Evolutionary conservation across 2,888 invertebrate species (phyloP), one percentile per base, ranked within the genome.

Genomic region (Nemapogon koenigi): DNA sequence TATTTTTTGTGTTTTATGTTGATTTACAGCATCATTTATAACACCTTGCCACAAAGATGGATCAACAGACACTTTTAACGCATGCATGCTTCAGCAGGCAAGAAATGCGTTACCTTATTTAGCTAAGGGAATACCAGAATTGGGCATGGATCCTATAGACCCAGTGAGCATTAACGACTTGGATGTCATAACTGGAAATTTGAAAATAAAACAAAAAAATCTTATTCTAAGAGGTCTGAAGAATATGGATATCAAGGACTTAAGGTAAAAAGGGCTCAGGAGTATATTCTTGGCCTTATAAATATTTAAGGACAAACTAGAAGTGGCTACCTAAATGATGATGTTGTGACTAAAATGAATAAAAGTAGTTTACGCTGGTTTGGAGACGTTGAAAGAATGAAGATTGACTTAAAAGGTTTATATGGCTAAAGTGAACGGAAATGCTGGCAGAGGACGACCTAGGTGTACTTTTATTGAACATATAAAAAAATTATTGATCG

Each of bases 121-220:
- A 29, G 42, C 40, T 1, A 40, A 46, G 22, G 50, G 50, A 3
- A 28, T 49, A 2, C 48, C 50, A 2, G 47, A 48, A 18, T 38
- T 45, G 2, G 39, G 35, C 6, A 16, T 49, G 1, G 49, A 50
- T 11, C 39, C 43, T 2, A 15, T 49, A 19, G 50, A 50, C 16
- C 50, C 50, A 2, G 26, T 50, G 14, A 27, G 37, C 0, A 39
- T 50, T 1, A 38, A 40, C 2, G 42, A 49, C 16, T 35, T 50
- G 17, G 16, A 32, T 1, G 45, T 48, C 0, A 43, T 37, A 3
- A 43, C 49, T 25, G 48, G 49, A 0, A 45, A 44, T 6, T 48
- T 50, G 33, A 36, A 16, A 10, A 38, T 50, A 2, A 48, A 33
- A 13, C 45, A 49, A 18, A 46, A 42, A 8, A 50, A 50, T 31